Percentiles rank a stretch among this genome's conserved stretches.
Conservation (phyloP, 1,140 invertebrate genomes). For the Mercenaria mercenaria region DNA sequence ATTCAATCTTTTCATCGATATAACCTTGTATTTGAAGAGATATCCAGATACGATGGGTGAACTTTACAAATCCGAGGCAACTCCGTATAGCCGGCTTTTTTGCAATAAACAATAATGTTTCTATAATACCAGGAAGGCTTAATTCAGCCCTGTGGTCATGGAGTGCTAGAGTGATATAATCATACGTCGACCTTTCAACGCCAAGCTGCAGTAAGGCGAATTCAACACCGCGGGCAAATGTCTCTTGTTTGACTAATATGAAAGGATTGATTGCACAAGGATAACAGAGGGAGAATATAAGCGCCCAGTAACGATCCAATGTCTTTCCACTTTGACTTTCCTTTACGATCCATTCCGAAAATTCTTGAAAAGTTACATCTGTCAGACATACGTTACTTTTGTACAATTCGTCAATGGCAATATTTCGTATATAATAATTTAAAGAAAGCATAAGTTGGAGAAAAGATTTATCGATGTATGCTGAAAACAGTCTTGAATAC, state of each 20-base stretch:
- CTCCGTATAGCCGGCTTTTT: not conserved
- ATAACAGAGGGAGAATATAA: not conserved
- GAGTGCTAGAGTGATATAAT: not conserved
- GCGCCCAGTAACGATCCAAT: conserved; percentile 1
- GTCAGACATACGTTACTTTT: not conserved
- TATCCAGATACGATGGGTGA: conserved; percentile 30
- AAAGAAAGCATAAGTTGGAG: not conserved
- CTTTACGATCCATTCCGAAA: not conserved
- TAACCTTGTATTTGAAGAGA: conserved; percentile 65
- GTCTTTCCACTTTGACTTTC: not conserved
- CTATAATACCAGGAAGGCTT: conserved; percentile 5
- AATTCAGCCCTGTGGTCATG: not conserved
- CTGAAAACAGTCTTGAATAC: conserved; percentile 65
- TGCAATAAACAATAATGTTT: not conserved
- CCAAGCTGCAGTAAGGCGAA: not conserved
- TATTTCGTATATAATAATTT: not conserved
- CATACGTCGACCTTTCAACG: not conserved
- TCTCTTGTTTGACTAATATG: conserved; percentile 34
- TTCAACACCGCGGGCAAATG: conserved; percentile 14
- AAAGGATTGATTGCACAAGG: conserved; percentile 30
- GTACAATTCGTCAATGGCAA: not conserved
- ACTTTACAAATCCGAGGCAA: not conserved
- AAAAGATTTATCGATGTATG: conserved; percentile 68
- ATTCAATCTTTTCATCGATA: conserved; percentile 23
- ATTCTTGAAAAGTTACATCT: conserved; percentile 12